Evolutionary conservation across 2,888 invertebrate genomes (phyloP).

Genomic region (Himalopsyche kuldschensis): DNA sequence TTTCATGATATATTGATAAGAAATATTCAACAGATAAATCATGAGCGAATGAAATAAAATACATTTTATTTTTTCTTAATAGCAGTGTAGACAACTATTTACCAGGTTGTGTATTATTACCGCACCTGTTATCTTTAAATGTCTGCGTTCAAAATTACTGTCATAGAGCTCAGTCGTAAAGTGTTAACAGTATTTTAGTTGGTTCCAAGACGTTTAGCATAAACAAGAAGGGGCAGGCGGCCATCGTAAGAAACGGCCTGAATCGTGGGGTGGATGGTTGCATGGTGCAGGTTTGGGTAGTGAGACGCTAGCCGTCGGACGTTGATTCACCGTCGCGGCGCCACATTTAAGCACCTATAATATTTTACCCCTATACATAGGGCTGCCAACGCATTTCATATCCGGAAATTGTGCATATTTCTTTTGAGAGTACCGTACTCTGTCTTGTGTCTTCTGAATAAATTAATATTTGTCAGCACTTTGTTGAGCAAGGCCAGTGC

Average conservation of each 20-base stretch:
- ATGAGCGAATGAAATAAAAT: no score
- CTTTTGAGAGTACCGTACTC: not conserved
- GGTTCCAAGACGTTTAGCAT: not conserved
- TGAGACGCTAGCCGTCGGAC: slow-evolving; percentile 1
- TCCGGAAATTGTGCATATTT: not conserved
- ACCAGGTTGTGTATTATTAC: no score
- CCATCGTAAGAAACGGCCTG: not conserved
- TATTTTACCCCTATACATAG: not conserved
- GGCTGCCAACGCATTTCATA: not conserved
- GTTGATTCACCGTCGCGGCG: slow-evolving; percentile 1
- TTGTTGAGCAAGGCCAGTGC: no score
- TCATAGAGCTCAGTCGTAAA: not conserved
- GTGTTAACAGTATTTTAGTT: not conserved
- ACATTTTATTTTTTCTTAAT: no score
- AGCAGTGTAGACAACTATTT: no score
- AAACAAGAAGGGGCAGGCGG: not conserved
- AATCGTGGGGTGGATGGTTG: not conserved
- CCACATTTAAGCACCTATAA: not conserved
- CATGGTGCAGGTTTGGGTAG: not conserved
- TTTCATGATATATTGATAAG: no score
- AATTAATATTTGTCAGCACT: no score
- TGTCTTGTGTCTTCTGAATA: not conserved
- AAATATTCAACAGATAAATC: no score
- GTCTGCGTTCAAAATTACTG: no score
- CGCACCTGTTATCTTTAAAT: no score